phyloP scores from a whole-genome alignment of 2,888 invertebrate genomes.

The Hirtodrosophila confusa region DNA sequence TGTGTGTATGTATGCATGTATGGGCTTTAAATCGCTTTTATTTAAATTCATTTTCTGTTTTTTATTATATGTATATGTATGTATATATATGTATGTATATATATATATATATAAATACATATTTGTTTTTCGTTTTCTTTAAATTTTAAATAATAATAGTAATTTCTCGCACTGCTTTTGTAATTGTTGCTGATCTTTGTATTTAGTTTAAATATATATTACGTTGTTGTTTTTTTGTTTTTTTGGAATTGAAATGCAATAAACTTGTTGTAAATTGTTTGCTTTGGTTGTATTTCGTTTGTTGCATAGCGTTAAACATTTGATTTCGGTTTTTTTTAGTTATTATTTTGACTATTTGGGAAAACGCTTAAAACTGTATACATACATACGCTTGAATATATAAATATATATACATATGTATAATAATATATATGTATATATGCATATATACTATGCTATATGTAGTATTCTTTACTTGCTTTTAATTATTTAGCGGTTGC shows the following conservation, averaged over 20 bases:
- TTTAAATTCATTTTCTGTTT: conserved; percentile 11
- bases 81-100: background rate
- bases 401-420: conserved; percentile 28
- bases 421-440: conserved; percentile 23
- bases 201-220: conserved; percentile 27
- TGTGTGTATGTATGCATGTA: conserved; percentile 30
- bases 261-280: conserved; percentile 49
- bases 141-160: conserved; percentile 38
- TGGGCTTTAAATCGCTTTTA: background rate
- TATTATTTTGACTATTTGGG: conserved; percentile 22
- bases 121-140: no score
- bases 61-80: background rate
- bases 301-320: conserved; percentile 30
- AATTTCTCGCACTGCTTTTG: conserved; percentile 32
- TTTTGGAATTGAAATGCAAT: conserved; percentile 54
- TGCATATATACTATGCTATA: conserved; percentile 7
- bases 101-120: background rate
- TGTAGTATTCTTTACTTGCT: background rate
- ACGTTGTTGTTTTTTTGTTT: conserved; percentile 7
- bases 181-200: conserved; percentile 27
- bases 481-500: no score
- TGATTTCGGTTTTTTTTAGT: conserved; percentile 20
- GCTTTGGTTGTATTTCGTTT: conserved; percentile 29
- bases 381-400: conserved; percentile 30
- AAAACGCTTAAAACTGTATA: conserved; percentile 39